Conservation (phyloP, 2,113 vertebrate species). For the Tupaia tana region DNA sequence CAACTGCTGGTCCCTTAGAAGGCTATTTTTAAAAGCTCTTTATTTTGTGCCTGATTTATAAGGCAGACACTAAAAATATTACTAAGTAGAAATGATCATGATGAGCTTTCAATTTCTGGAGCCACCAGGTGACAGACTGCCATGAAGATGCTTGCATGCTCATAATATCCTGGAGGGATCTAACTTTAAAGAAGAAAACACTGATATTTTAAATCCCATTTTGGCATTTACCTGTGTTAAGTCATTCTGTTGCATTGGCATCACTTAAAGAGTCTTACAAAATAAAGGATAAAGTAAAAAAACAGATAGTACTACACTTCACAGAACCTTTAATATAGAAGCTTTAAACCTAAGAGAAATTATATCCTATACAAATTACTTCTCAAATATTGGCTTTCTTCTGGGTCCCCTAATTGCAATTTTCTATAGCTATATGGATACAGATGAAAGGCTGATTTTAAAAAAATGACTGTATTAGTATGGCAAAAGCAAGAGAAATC, state of each 20-base stretch:
- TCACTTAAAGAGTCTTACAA: conserved; percentile 72
- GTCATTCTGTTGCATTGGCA: conserved; percentile 78
- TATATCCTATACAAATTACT: conserved; percentile 8
- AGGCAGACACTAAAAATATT: conserved; percentile 79
- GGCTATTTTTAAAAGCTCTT: conserved; percentile 78
- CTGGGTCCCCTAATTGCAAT: not conserved
- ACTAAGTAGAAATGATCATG: conserved; percentile 73
- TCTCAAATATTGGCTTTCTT: conserved; percentile 16
- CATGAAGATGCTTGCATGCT: conserved; percentile 52
- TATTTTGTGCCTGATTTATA: conserved; percentile 69
- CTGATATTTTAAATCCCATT: conserved; percentile 75
- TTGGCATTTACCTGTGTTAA: conserved; percentile 79
- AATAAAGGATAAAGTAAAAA: conserved; percentile 49
- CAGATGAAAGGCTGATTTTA: not conserved
- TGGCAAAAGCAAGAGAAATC: conserved; percentile 39
- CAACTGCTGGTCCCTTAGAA: not conserved
- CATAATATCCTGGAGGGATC: conserved; percentile 58
- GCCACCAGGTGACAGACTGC: conserved; percentile 78
- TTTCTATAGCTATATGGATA: conserved; percentile 11
- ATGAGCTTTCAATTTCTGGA: conserved; percentile 77
- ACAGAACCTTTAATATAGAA: conserved; percentile 57
- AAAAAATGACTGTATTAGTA: not conserved
- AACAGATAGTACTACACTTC: conserved; percentile 66
- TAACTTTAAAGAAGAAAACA: conserved; percentile 72
- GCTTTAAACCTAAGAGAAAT: conserved; percentile 47